Evolutionary conservation across 2,113 vertebrate genomes (phyloP), one percentile per base, ranked within the genome.

Genomic region (Thunnus maccoyii): DNA sequence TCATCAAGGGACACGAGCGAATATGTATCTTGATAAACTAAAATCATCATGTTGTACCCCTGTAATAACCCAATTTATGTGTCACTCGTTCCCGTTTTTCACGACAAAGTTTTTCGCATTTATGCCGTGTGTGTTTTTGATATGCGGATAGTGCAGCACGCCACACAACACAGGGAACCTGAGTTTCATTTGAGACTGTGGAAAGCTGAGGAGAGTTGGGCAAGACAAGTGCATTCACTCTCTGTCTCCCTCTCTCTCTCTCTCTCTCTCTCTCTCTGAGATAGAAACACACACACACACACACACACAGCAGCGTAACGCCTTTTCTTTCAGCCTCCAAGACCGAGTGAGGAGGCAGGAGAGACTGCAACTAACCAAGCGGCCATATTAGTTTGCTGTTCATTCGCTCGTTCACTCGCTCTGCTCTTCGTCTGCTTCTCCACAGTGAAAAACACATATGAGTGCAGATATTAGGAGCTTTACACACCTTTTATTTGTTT

Each of bases 401-500:
- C 62, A 22, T 2, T 78, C 41, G 71, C 82, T 82, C 70, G 22
- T 67, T 9, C 36, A 57, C 71, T 86, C 57, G 67, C 63, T 76
- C 57, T 77, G 56, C 32, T 77, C 77, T 76, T 82, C 46, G 61
- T 79, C 68, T 36, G 5, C 72, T 60, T 68, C 48, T 63, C 12
- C 36, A 16, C 50, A 17, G 52, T 65, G 2, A 81, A 51, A 88
- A 75, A 90, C 27, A 71, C 47, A 15, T 15, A 67, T 17, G 12
- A 41, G 18, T 18, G 46, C 70, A 85, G 82, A 86, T 17, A 58
- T 13, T 0, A 48, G 12, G 47, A 48, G 15, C 10, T 48, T 88
- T 82, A 82, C 90, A 91, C 89, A 91, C 91, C 92, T 93, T 93
- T 90, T 92, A 27, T 68, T 87, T 77, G 81, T 64, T 72, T 56